Evolutionary conservation across 2,888 invertebrate genomes (phyloP).

Genomic region (Autographa gamma): DNA sequence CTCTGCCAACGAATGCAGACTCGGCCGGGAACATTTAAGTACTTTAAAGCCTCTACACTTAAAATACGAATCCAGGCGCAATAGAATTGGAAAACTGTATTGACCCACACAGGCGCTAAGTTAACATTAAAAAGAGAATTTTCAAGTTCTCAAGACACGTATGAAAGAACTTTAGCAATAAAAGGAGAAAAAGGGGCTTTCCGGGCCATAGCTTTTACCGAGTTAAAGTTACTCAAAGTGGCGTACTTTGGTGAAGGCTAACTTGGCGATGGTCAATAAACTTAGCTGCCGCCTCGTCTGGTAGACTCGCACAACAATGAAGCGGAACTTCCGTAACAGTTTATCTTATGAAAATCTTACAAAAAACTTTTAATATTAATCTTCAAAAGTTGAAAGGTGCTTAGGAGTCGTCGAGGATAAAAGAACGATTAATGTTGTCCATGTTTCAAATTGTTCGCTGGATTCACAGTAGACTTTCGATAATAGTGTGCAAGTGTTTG

Average conservation of each 20-base stretch:
- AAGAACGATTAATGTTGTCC: slow-evolving; percentile 60
- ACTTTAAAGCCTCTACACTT: slow-evolving; percentile 59
- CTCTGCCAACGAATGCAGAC: slow-evolving; percentile 76
- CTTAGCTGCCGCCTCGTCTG: slow-evolving; percentile 72
- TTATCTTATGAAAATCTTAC: slow-evolving; percentile 72
- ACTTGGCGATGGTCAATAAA: slow-evolving; percentile 84
- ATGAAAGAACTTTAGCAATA: slow-evolving; percentile 85
- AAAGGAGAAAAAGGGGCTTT: slow-evolving; percentile 81
- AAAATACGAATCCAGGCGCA: slow-evolving; percentile 59
- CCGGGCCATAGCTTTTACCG: slow-evolving; percentile 79
- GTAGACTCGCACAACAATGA: slow-evolving; percentile 74
- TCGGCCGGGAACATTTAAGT: slow-evolving; percentile 62
- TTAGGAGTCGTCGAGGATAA: slow-evolving; percentile 51
- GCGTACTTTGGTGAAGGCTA: slow-evolving; percentile 75
- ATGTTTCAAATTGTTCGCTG: slow-evolving; percentile 46
- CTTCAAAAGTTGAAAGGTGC: slow-evolving; percentile 56
- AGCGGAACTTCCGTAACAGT: slow-evolving; percentile 73
- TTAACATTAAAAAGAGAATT: slow-evolving; percentile 70
- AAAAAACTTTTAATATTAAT: slow-evolving; percentile 71
- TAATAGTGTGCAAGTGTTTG: slow-evolving; percentile 63
- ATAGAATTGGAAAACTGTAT: slow-evolving; percentile 47
- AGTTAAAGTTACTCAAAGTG: slow-evolving; percentile 84
- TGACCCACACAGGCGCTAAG: slow-evolving; percentile 48
- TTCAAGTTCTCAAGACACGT: slow-evolving; percentile 79
- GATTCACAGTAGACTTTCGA: slow-evolving; percentile 36